Base-by-base conservation (phyloP, 2,888 invertebrate genomes). In the Caenorhabditis sp. region DNA sequence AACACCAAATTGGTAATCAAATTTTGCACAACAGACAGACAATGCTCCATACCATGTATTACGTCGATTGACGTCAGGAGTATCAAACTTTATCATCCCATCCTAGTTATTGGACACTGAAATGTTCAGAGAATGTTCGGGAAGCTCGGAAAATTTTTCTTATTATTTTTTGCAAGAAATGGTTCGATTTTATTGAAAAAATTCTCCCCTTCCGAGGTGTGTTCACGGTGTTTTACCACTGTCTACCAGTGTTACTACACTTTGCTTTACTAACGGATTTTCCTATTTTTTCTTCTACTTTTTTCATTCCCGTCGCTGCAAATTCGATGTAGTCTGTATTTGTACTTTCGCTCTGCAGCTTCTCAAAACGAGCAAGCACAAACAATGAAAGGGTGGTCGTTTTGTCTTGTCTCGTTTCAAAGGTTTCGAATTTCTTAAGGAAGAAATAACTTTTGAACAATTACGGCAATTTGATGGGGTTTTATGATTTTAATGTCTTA, bases 11-110 rank as follows among this genome's bases (percentile, higher is more conserved):
- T 26, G 15, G 53, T 70, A 60, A 70, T 70, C 58, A 40, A 61
- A 37, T 69, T 50, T 37, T 53, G 26, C 37, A 40, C 56, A 60
- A 40, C 71, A 71, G 53, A 44, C 71, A 71, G 53, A 44, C 71
- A 71, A 15, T 40, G 22, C 26, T 26, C 53, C 22, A 11, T 11
- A 13, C 40, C 6, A 2, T 40, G 26, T 62, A 62, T 71, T 71
- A 62, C 70, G 70, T 40, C 71, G 61, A 61, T 62, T 71, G 71
- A 71, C 71, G 71, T 53, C 71, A 71, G 53, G 32, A 20, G 1
- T 51, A 22, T n/a, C n/a, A n/a, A n/a, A n/a, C n/a, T n/a, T n/a
- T n/a, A n/a, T n/a, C n/a, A n/a, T n/a, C n/a, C n/a, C n/a, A n/a
- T n/a, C n/a, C n/a, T n/a, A n/a, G n/a, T n/a, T n/a, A n/a, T n/a